Base-by-base conservation (phyloP, 2,888 invertebrate genomes). In the Biston betularia region DNA sequence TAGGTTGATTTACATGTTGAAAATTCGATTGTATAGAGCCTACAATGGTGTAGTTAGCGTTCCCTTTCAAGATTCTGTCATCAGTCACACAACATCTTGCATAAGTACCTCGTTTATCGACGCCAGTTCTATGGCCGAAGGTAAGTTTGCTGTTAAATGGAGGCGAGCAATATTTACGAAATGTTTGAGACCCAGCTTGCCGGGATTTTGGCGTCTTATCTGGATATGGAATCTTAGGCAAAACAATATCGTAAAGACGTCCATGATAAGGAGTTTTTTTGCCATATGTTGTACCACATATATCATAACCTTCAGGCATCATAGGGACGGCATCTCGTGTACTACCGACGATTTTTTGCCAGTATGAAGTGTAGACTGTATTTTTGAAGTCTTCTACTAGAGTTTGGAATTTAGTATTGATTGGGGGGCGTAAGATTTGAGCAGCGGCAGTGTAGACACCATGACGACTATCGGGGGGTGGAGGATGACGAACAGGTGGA, bases 81-180 rank as follows among this genome's bases (percentile, higher is more conserved):
- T 92, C 90, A 49, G 87, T 86, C 12, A 93, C 5, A 74, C 94
- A 94, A 74, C 89, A 89, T 72, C 79, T 87, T n/a, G 89, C 92
- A 76, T 90, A 89, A 38, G 81, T 88, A 12, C 95, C 95, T 69
- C 93, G 83, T 64, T 89, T 90, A 76, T 95, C 94, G 34, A 87
- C 83, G 52, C 78, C 80, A 0, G 88, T 88, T 73, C 85, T 86
- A 68, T 86, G 75, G 0, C 95, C 95, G 75, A 83, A 95, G 2
- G 91, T 89, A 54, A 89, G 76, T 52, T 93, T 80, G 6, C 88
- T 80, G 54, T 89, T 79, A 75, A 80, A 95, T 14, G 94, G 78
- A 9, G 94, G 94, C 45, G 72, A 50, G 70, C 91, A 92, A 72
- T 89, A 93, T 44, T 85, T 84, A 9, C 89, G 84, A 5, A 80